Evolutionary conservation across 2,888 invertebrate species (phyloP), one percentile per base, ranked within the genome.

Genomic region (Nemurella pictetii): DNA sequence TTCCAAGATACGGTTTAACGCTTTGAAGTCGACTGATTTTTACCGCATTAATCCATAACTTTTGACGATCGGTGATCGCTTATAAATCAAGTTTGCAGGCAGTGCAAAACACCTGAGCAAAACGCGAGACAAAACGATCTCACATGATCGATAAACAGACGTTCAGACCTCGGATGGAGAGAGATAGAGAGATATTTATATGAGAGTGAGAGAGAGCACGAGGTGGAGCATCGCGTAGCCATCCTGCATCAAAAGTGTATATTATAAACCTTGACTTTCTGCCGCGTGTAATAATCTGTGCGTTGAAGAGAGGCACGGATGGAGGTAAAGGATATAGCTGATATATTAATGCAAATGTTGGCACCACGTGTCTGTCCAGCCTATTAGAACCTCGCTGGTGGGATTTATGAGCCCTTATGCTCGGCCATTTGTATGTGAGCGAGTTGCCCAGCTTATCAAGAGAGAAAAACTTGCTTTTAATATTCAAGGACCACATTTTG

Each of bases 31-130:
- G 78, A 29, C 27, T 78, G 29, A 78, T 55, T 82, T 81, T 72
- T 82, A 72, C 72, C 72, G 82, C 82, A 82, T 82, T 82, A 26
- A 72, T 82, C 82, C 82, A 72, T 82, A 82, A 82, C 82, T 72
- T 82, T 82, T 82, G 82, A 82, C 55, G 55, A 82, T 55, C 55
- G 55, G 36, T 29, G 55, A 72, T 82, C 29, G 55, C 28, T 82
- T 82, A 27, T 82, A 82, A 82, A 82, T 82, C 82, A 82, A 55
- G 72, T 72, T 72, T 28, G 7, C 35, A 78, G n/a, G 28, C 30
- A 29, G n/a, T 20, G 28, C 26, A n/a, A 29, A 28, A 78, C 78
- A 78, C 78, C 78, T 78, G 78, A 78, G n/a, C 30, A 12, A 2
- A 78, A 72, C 29, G 72, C 55, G 55, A 27, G 72, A 72, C 55